Evolutionary conservation across 2,797 vertebrate species (phyloP).

Genomic region (Aldrovandia affinis): DNA sequence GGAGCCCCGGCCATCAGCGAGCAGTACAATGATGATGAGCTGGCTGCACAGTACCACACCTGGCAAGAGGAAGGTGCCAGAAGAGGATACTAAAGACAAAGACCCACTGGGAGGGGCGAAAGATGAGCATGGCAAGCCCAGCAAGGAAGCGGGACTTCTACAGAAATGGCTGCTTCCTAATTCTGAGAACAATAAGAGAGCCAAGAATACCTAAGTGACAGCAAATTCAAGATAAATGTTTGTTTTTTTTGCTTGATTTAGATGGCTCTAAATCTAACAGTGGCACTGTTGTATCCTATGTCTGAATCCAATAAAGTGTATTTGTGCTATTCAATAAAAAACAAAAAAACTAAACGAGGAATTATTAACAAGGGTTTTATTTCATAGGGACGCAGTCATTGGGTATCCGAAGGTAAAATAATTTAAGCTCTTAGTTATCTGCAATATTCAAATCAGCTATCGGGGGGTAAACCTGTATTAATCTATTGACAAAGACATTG

Average conservation of each 20-base stretch:
- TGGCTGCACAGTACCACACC: constrained; percentile 82
- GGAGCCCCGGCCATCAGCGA: constrained; percentile 75
- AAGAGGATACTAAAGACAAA: constrained; percentile 40
- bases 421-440: too few relatives aligned
- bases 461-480: too few relatives aligned
- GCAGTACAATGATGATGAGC: constrained; percentile 82
- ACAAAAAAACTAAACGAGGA: too few relatives aligned
- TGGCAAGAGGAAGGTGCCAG: constrained; percentile 71
- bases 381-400: too few relatives aligned
- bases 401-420: too few relatives aligned
- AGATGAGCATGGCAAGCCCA: constrained; percentile 59
- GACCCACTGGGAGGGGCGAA: constrained; percentile 64
- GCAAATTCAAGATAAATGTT: neutral
- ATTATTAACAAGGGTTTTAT: too few relatives aligned
- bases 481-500: too few relatives aligned
- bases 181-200: constrained; percentile 69
- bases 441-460: too few relatives aligned
- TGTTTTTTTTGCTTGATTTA: neutral
- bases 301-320: neutral
- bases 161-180: constrained; percentile 71
- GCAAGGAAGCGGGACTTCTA: constrained; percentile 54
- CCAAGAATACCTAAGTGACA: constrained; percentile 58
- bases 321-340: neutral
- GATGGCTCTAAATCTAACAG: neutral
- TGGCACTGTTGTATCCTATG: neutral